These are phyloP conservation scores for Epinotia brunnichana DNA, from an alignment of 2,888 invertebrate species.

Conservation along the genomic window DNA sequence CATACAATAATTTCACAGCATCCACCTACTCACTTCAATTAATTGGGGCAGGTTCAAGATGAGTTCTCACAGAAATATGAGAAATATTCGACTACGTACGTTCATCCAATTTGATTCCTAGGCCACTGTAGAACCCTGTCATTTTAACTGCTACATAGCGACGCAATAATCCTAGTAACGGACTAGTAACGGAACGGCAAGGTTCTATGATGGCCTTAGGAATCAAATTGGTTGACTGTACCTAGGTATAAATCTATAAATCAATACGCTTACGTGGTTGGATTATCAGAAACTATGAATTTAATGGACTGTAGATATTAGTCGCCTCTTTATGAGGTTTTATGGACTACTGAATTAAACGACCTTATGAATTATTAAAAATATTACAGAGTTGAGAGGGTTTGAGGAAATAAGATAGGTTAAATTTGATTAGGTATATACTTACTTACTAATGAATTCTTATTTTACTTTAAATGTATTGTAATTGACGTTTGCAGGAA, in stretches of 20 bases:
- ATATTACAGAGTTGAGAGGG: background rate
- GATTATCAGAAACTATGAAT: no score
- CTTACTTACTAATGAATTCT: background rate
- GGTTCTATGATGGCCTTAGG: no score
- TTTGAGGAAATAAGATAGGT: background rate
- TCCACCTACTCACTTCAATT: slow-evolving; percentile 8
- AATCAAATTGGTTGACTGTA: no score
- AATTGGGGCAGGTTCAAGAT: slow-evolving; percentile 15
- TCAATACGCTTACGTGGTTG: no score
- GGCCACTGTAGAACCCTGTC: no score
- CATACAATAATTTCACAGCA: slow-evolving; percentile 4
- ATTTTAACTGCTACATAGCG: no score
- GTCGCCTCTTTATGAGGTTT: background rate
- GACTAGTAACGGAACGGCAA: no score
- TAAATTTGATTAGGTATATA: background rate
- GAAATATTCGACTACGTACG: background rate
- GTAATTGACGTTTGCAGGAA: slow-evolving; percentile 61
- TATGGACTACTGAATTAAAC: background rate
- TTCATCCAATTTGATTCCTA: no score
- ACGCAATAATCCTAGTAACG: no score
- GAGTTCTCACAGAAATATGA: background rate
- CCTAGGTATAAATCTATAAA: no score
- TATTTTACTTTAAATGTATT: slow-evolving; percentile 1
- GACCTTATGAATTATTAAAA: background rate
- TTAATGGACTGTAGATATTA: no score